Percentiles rank a stretch among this genome's conserved stretches.
Evolutionary conservation across 2,888 invertebrate species (phyloP).

Genomic region (Fabriciana adippe): DNA sequence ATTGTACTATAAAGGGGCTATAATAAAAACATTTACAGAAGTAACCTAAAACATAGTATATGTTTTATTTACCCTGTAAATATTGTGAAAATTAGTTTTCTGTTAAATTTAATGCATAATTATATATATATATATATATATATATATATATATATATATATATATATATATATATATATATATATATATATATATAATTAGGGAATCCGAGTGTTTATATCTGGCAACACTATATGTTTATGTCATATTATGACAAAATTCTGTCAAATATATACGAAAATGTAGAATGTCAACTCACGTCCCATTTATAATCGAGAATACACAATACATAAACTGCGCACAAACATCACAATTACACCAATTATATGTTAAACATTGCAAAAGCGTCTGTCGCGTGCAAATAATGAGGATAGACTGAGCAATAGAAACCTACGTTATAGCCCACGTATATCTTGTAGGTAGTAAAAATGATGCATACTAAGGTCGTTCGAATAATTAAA

Average conservation of each 20-base stretch:
- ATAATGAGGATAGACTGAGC: constrained; percentile 29
- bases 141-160: neutral
- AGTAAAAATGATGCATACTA: constrained; percentile 26
- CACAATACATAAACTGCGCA: constrained; percentile 18
- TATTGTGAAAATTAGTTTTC: too few species aligned
- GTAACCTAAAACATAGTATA: neutral
- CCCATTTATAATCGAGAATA: constrained; percentile 32
- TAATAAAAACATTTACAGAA: neutral
- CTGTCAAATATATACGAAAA: constrained; percentile 5
- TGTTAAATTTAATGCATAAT: too few species aligned
- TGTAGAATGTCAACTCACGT: constrained; percentile 33
- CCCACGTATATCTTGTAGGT: constrained; percentile 29
- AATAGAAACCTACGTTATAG: constrained; percentile 14
- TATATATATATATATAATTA: neutral
- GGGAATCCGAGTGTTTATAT: neutral
- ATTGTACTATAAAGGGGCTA: neutral
- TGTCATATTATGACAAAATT: constrained; percentile 23
- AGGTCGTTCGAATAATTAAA: constrained; percentile 33
- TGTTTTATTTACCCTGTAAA: too few species aligned
- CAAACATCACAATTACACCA: constrained; percentile 24
- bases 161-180: too few species aligned
- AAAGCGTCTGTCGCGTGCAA: constrained; percentile 26
- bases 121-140: neutral
- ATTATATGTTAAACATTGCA: constrained; percentile 6
- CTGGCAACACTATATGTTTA: constrained; percentile 20